Evolutionary conservation across 92 coral and sea anemone species (phyloP), one percentile per base, ranked within the genome.

Genomic region (Epizoanthus stellaris): DNA sequence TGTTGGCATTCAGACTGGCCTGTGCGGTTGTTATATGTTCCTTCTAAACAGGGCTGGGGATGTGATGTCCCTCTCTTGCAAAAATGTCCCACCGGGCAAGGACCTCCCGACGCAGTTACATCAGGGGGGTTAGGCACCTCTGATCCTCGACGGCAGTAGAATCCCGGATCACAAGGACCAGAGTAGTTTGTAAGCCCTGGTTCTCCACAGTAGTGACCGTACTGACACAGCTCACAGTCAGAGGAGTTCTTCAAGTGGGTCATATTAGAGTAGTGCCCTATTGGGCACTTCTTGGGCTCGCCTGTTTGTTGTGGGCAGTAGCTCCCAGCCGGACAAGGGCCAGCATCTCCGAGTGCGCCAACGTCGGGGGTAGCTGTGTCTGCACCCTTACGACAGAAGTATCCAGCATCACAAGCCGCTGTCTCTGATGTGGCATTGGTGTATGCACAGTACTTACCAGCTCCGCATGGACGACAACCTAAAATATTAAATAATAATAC

Each of bases 401-500:
- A 94, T n/a, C 99, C 99, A 70, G 97, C 89, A 66, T 76, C 74
- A 80, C 99, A 97, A 11, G 84, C 60, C 11, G 92, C 99, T 19
- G 93, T 91, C 57, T 92, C 99, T 21, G 88, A 25, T 0, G 99
- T 93, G 19, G 99, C 99, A 89, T 97, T 97, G 21, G 95, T 90
- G 63, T 93, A 95, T 5, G 93, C 99, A 90, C 99, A 97, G 90
- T 67, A 97, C 92, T 82, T 94, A 15, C 99, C 99, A 74, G 94
- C 86, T 70, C 95, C 98, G 91, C 99, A 97, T 38, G 92, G 91
- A 1, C 98, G 95, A 80, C 99, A 97, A 74, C 95, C 99, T 97
- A 67, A 38, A 80, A 73, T 60, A 38, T 25, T 6, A 21, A 43
- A 19, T 21, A 20, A 58, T 58, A 42, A 74, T 11, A 30, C 9